These are phyloP conservation scores for Petrocephalus zakoni DNA, from an alignment of 2,113 vertebrate genomes.

Conservation along the genomic window DNA sequence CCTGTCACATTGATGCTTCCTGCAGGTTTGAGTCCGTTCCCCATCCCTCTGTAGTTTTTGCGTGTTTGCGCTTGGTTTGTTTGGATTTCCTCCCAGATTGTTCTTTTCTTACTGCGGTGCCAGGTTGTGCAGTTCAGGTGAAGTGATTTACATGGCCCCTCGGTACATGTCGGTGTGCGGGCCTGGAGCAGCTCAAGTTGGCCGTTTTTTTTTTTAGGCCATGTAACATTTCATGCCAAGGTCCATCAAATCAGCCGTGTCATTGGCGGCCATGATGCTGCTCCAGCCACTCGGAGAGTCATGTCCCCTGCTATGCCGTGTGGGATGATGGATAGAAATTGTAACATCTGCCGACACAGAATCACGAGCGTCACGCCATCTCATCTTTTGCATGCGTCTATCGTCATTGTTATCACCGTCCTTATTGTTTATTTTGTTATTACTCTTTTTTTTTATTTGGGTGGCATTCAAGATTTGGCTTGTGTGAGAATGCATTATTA, in stretches of 20 bases:
- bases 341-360: neutral
- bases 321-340: neutral
- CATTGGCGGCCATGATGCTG: neutral
- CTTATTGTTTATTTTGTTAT: neutral
- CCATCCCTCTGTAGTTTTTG: too few relatives aligned
- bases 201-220: neutral
- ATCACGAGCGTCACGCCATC: neutral
- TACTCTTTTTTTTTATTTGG: neutral
- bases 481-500: neutral
- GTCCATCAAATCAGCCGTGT: neutral
- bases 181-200: neutral
- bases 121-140: neutral
- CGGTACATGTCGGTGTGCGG: neutral
- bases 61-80: neutral
- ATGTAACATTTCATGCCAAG: neutral
- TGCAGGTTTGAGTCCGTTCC: neutral
- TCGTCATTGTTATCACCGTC: neutral
- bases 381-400: neutral
- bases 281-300: neutral
- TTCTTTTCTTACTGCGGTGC: neutral
- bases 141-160: neutral
- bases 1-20: neutral
- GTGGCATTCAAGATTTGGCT: neutral
- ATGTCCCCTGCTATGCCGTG: neutral
- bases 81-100: neutral